phyloP scores from a whole-genome alignment of 2,113 vertebrate genomes.

The Leuciscus idus region DNA sequence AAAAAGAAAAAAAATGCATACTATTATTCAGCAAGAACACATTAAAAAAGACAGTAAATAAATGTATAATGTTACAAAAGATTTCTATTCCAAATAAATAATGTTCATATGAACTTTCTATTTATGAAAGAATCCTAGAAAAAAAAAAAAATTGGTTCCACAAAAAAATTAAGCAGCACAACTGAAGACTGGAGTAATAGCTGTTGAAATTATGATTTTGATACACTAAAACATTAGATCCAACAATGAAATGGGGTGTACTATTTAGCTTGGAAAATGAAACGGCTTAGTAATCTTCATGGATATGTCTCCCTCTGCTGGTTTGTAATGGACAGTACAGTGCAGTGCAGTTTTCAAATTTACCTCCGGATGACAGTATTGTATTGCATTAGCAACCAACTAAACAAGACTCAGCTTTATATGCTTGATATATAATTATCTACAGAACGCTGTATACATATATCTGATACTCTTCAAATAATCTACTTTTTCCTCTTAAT shows the following conservation, averaged over 20 bases:
- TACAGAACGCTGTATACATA: background rate
- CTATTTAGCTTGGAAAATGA: background rate
- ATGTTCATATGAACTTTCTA: no score
- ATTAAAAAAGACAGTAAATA: background rate
- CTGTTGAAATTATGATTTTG: background rate
- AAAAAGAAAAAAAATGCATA: background rate
- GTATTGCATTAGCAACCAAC: background rate
- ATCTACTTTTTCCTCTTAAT: background rate
- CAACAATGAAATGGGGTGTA: background rate
- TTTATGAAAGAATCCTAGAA: no score
- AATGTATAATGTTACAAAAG: background rate
- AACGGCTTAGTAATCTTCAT: background rate
- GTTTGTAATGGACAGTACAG: background rate
- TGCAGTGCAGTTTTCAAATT: constrained; percentile 6
- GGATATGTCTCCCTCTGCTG: constrained; percentile 20
- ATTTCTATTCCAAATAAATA: no score
- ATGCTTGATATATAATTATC: background rate
- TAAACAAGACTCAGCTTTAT: background rate
- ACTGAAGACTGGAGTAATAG: background rate
- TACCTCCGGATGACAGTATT: background rate
- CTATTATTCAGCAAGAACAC: background rate
- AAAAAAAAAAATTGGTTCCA: no score
- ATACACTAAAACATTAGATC: background rate
- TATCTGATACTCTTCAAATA: background rate
- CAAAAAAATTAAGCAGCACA: no score